Evolutionary conservation across 1,140 invertebrate genomes (phyloP).

Genomic region (Caenorhabditis briggsae): DNA sequence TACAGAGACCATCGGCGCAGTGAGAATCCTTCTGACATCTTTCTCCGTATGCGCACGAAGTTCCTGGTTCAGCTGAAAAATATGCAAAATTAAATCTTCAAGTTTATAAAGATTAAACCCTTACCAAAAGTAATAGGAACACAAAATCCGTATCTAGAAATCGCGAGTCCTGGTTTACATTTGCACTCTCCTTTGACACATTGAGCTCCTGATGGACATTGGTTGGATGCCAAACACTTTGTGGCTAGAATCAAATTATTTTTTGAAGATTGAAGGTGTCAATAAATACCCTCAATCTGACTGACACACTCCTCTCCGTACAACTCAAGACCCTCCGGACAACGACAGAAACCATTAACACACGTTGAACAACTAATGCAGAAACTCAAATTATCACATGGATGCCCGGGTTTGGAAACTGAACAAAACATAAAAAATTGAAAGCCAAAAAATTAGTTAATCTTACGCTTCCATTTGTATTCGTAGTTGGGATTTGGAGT

Average conservation of each 20-base stretch:
- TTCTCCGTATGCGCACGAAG: constrained; percentile 60
- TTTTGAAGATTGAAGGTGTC: neutral
- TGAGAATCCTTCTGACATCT: constrained; percentile 41
- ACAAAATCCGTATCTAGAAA: constrained; percentile 66
- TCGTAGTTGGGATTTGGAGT: neutral
- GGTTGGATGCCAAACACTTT: constrained; percentile 63
- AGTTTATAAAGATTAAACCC: too few species aligned
- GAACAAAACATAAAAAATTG: constrained; percentile 46
- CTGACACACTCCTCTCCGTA: constrained; percentile 58
- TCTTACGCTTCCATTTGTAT: neutral
- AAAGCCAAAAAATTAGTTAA: neutral
- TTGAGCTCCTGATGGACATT: constrained; percentile 67
- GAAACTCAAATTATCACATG: constrained; percentile 56
- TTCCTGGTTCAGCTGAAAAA: constrained; percentile 56
- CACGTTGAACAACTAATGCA: constrained; percentile 64
- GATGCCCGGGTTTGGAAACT: constrained; percentile 63
- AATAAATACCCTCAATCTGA: constrained; percentile 60
- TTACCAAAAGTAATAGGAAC: constrained; percentile 64
- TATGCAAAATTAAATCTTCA: too few species aligned
- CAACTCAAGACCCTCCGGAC: constrained; percentile 63
- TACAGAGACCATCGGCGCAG: constrained; percentile 59
- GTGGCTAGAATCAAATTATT: constrained; percentile 58
- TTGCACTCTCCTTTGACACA: constrained; percentile 63
- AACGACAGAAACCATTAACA: constrained; percentile 64
- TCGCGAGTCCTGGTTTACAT: constrained; percentile 61